phyloP scores from a whole-genome alignment of 2,888 invertebrate species.

The Aleiodes alternator region DNA sequence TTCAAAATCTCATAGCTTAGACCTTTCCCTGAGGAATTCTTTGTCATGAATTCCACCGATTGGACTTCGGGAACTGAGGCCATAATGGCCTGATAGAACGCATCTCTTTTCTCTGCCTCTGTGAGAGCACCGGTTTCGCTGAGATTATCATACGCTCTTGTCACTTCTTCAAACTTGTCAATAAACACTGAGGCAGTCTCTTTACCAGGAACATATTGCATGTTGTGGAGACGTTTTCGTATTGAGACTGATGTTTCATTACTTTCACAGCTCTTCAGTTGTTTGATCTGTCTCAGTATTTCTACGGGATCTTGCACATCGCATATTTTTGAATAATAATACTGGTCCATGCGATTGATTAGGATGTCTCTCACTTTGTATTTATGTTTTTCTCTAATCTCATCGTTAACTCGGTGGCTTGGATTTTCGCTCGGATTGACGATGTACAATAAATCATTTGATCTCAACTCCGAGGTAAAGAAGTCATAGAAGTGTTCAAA shows the following conservation, averaged over 20 bases:
- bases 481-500: too few species aligned
- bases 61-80: conserved; percentile 32
- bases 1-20: not conserved
- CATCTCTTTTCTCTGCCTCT: conserved; percentile 49
- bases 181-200: conserved; percentile 50
- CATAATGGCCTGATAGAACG: conserved; percentile 47
- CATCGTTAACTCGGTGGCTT: too few species aligned
- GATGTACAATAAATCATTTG: too few species aligned
- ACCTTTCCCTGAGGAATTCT: not conserved
- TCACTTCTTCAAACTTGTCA: conserved; percentile 49
- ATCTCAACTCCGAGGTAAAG: too few species aligned
- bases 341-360: conserved; percentile 53
- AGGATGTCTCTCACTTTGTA: conserved; percentile 56
- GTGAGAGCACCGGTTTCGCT: conserved; percentile 44
- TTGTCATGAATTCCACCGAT: conserved; percentile 36
- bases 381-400: conserved; percentile 13
- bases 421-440: too few species aligned
- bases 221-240: not conserved
- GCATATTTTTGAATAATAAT: conserved; percentile 52
- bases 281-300: conserved; percentile 50
- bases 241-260: conserved; percentile 45
- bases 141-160: conserved; percentile 50
- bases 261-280: conserved; percentile 52
- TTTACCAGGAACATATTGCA: not conserved
- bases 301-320: conserved; percentile 49